phyloP scores from a whole-genome alignment of 2,888 invertebrate genomes.

The Diploptera punctata region DNA sequence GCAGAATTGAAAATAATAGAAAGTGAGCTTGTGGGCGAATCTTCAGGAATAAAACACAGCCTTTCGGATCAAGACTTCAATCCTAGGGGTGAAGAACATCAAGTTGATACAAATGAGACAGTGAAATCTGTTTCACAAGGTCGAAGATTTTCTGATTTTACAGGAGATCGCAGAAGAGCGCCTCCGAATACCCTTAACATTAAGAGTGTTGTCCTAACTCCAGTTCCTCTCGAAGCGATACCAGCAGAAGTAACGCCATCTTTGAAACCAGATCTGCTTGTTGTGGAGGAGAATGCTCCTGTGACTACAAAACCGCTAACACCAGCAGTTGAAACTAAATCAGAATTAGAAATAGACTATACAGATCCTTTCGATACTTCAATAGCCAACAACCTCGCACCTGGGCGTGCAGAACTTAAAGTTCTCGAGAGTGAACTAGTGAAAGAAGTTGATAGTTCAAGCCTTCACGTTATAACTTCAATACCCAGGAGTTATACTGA shows the following conservation, averaged over 20 bases:
- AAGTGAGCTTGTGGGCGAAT: conserved; percentile 32
- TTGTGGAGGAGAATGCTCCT: conserved; percentile 30
- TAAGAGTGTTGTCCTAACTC: conserved; percentile 23
- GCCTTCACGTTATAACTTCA: conserved; percentile 45
- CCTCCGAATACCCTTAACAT: conserved; percentile 34
- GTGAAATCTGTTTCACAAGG: background rate
- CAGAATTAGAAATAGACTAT: conserved; percentile 49
- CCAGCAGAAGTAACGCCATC: conserved; percentile 3
- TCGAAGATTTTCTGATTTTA: conserved; percentile 39
- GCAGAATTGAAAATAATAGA: conserved; percentile 59
- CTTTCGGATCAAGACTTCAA: conserved; percentile 50
- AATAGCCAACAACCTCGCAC: conserved; percentile 74
- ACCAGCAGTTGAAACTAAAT: conserved; percentile 49
- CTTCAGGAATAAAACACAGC: conserved; percentile 41
- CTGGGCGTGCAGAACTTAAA: conserved; percentile 80
- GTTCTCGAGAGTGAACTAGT: conserved; percentile 78
- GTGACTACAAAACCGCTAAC: conserved; percentile 54
- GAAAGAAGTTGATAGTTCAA: conserved; percentile 47
- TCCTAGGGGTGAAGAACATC: conserved; percentile 40
- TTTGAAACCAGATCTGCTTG: conserved; percentile 30
- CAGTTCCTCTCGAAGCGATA: background rate
- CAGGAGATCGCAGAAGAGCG: conserved; percentile 32
- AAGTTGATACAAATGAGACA: conserved; percentile 45
- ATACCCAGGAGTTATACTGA: conserved; percentile 49
- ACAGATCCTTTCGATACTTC: conserved; percentile 89